These are phyloP conservation scores for Arctopsyche grandis DNA, from an alignment of 1,140 invertebrate species.

Conservation along the genomic window DNA sequence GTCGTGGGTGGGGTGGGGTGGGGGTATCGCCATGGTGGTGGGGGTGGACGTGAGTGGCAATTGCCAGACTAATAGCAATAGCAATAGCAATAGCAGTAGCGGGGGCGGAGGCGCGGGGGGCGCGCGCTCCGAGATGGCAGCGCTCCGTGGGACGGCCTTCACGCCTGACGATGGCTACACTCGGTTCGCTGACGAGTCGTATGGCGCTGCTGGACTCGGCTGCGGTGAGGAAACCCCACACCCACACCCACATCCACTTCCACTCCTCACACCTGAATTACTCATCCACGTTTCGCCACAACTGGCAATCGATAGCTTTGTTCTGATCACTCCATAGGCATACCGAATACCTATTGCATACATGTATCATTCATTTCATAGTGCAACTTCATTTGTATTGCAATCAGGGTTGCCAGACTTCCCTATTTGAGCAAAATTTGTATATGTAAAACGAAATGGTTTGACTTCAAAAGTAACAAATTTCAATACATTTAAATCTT, in stretches of 20 bases:
- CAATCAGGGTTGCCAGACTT: no score
- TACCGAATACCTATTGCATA: no score
- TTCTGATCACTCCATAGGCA: not conserved
- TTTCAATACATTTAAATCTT: no score
- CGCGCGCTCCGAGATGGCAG: constrained; percentile 41
- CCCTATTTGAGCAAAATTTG: no score
- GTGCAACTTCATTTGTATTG: no score
- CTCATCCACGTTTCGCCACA: constrained; percentile 7
- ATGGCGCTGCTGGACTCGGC: constrained; percentile 51
- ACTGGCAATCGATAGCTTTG: constrained; percentile 17
- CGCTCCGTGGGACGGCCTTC: constrained; percentile 44
- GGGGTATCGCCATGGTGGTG: no score
- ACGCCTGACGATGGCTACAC: constrained; percentile 49
- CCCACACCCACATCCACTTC: constrained; percentile 24
- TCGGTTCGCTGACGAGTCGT: constrained; percentile 49
- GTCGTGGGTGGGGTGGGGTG: no score
- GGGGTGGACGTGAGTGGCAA: not conserved
- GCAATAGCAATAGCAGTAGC: not conserved
- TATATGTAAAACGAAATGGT: no score
- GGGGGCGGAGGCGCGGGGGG: not conserved
- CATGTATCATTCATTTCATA: no score
- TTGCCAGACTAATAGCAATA: not conserved
- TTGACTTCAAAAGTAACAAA: no score
- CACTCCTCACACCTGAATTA: not conserved
- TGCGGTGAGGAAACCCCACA: not conserved